Conservation (phyloP, 2,888 invertebrate species). For the Rhorus exstirpatorius region DNA sequence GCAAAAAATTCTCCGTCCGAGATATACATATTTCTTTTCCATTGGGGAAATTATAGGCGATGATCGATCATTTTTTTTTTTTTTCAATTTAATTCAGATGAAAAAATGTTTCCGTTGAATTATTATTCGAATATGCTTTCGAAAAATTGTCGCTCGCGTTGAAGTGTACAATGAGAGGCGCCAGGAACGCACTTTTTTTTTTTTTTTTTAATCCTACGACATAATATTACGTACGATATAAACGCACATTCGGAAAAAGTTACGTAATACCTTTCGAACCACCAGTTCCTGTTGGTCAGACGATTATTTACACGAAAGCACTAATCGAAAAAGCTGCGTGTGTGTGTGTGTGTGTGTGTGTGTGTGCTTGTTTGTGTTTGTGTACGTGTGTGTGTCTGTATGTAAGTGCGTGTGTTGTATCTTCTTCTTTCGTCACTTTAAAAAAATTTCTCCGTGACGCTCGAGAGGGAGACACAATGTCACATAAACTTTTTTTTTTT, state of each 20-base stretch:
- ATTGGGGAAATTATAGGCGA: not conserved
- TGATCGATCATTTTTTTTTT: not conserved
- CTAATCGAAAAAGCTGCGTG: slow-evolving; percentile 75
- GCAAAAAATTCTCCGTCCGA: not conserved
- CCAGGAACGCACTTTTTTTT: slow-evolving; percentile 52
- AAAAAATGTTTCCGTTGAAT: not conserved
- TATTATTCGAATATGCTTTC: slow-evolving; percentile 3
- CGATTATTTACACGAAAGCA: slow-evolving; percentile 77
- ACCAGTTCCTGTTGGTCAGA: no score
- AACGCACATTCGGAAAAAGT: slow-evolving; percentile 59
- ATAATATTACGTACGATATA: slow-evolving; percentile 61
- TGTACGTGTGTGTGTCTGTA: not conserved
- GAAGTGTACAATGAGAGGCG: slow-evolving; percentile 65
- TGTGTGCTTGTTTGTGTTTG: not conserved
- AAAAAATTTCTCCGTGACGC: slow-evolving; percentile 74
- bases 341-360: slow-evolving; percentile 24
- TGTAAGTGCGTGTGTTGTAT: no score
- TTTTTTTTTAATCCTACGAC: slow-evolving; percentile 58
- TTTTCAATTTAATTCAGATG: not conserved
- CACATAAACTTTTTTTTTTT: slow-evolving; percentile 14
- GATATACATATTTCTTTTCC: not conserved
- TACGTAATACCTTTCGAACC: slow-evolving; percentile 15
- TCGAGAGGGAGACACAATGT: slow-evolving; percentile 69
- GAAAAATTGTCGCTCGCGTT: slow-evolving; percentile 66
- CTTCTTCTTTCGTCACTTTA: slow-evolving; percentile 69